Evolutionary conservation across 2,113 vertebrate genomes (phyloP).

Genomic region (Suricata suricatta): DNA sequence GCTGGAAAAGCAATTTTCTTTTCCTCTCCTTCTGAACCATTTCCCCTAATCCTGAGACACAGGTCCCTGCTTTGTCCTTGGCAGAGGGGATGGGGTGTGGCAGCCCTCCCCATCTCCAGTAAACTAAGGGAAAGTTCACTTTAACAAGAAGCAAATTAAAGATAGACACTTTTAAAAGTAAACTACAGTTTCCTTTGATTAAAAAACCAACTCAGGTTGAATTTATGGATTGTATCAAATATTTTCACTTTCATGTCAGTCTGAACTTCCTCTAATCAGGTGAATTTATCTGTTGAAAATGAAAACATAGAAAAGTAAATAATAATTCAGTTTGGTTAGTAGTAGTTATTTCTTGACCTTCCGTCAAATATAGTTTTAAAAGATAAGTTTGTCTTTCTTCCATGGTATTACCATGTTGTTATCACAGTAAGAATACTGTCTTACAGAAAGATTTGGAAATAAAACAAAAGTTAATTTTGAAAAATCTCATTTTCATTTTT

Average conservation of each 20-base stretch:
- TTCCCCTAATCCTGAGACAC: conserved; percentile 70
- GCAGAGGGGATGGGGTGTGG: not conserved
- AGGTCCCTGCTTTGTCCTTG: conserved; percentile 66
- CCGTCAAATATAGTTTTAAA: not conserved
- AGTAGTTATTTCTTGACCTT: conserved; percentile 11
- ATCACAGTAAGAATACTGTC: not conserved
- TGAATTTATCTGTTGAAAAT: conserved; percentile 56
- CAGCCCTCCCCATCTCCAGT: not conserved
- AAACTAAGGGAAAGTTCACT: conserved; percentile 50
- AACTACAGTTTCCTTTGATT: conserved; percentile 34
- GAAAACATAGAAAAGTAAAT: conserved; percentile 49
- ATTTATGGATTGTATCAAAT: not conserved
- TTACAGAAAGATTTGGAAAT: conserved; percentile 30
- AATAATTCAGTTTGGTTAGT: conserved; percentile 30
- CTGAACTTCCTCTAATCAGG: conserved; percentile 47
- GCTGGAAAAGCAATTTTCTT: conserved; percentile 77
- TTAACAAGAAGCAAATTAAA: conserved; percentile 36
- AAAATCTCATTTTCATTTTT: conserved; percentile 24
- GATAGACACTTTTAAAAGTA: not conserved
- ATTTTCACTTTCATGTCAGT: conserved; percentile 42
- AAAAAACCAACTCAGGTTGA: conserved; percentile 40
- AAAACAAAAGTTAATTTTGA: conserved; percentile 17
- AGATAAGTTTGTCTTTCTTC: conserved; percentile 43
- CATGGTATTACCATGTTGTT: not conserved
- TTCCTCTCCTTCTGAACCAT: conserved; percentile 77